A percentile compares a stretch with the other conserved stretches of the same genome.
These are phyloP conservation scores for Rotaria magnacalcarata DNA, from an alignment of 2,888 invertebrate species.

Conservation along the genomic window DNA sequence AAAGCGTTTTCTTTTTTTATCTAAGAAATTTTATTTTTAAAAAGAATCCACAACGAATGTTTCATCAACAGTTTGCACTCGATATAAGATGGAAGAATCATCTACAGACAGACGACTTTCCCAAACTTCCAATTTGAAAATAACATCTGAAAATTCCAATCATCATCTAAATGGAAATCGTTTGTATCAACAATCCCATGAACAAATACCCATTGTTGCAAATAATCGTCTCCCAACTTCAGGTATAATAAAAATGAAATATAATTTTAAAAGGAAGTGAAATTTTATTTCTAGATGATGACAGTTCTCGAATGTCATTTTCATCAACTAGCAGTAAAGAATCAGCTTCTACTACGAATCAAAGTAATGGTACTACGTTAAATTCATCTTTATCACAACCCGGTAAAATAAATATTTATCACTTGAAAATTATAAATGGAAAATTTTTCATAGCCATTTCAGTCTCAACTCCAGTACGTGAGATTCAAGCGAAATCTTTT, in stretches of 20 bases:
- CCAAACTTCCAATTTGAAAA: not conserved
- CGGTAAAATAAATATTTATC: not conserved
- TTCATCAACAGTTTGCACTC: not conserved
- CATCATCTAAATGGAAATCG: not conserved
- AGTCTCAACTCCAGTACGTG: not conserved
- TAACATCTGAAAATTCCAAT: not conserved
- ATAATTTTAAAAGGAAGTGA: no score
- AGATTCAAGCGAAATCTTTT: not conserved
- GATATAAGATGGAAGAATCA: not conserved
- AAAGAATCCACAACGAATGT: not conserved
- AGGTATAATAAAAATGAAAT: not conserved
- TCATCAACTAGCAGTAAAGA: constrained; percentile 32
- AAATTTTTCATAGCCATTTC: not conserved
- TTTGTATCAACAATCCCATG: not conserved
- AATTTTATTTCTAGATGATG: not conserved
- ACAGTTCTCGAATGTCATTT: constrained; percentile 34
- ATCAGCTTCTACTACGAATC: not conserved
- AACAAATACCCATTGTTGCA: not conserved
- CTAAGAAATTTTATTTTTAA: not conserved
- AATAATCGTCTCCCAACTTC: not conserved
- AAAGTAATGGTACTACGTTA: not conserved
- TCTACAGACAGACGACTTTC: not conserved
- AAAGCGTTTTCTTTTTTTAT: not conserved
- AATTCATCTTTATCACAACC: constrained; percentile 1
- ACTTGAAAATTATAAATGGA: not conserved